Conservation (phyloP, 2,797 vertebrate genomes). For the Phoebastria nigripes region DNA sequence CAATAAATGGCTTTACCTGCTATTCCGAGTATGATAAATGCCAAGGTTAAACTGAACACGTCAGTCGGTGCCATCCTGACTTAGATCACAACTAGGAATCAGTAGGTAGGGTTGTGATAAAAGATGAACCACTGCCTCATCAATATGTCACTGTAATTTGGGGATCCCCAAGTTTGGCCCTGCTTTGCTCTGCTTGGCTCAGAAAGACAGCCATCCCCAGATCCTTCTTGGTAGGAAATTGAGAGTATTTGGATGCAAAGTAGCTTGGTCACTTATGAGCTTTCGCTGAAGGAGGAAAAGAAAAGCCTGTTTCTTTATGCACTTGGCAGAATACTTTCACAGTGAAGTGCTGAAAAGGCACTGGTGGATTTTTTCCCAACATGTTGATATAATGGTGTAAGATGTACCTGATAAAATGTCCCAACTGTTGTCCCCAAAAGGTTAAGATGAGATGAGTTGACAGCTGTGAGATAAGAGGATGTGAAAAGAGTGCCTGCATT, state of each 20-base stretch:
- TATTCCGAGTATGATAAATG: neutral
- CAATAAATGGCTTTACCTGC: neutral
- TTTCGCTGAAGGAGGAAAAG: neutral
- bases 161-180: neutral
- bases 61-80: neutral
- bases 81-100: neutral
- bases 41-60: neutral
- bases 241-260: neutral
- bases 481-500: neutral
- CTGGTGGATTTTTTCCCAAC: neutral
- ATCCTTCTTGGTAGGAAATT: neutral
- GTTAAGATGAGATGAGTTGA: neutral
- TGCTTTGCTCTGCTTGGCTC: neutral
- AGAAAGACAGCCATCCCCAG: neutral
- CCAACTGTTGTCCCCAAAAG: neutral
- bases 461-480: neutral
- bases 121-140: neutral
- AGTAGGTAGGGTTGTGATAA: neutral
- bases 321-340: neutral
- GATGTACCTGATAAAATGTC: neutral
- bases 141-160: neutral
- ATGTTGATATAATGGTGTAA: neutral
- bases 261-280: neutral
- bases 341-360: neutral
- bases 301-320: neutral